Percentiles rank a stretch among this genome's conserved stretches.
Evolutionary conservation across 1,140 invertebrate genomes (phyloP).

Genomic region (Lordiphosa stackelbergi): DNA sequence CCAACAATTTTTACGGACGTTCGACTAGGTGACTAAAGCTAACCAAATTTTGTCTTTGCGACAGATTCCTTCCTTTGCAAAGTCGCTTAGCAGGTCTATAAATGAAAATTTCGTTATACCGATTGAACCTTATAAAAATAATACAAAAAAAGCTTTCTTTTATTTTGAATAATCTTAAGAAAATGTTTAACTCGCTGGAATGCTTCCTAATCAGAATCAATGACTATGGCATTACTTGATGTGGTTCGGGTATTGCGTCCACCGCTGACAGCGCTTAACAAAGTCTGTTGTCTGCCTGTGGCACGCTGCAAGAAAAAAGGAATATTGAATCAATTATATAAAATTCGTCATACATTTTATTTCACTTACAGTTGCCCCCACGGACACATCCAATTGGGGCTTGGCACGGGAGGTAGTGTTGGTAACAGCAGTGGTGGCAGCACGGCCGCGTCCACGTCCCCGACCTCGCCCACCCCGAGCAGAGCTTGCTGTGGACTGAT

Average conservation of each 20-base stretch:
- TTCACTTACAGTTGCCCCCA: conserved; percentile 22
- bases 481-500: neutral
- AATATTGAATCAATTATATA: neutral
- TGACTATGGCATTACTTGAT: too few species aligned
- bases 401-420: conserved; percentile 17
- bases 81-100: too few species aligned
- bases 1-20: too few species aligned
- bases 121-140: too few species aligned
- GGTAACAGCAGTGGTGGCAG: conserved; percentile 5
- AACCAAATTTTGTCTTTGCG: too few species aligned
- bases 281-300: conserved; percentile 14
- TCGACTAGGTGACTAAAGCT: too few species aligned
- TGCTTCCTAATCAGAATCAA: too few species aligned
- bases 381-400: conserved; percentile 37
- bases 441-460: conserved; percentile 22
- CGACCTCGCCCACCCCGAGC: conserved; percentile 18
- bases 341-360: neutral
- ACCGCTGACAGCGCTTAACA: conserved; percentile 17
- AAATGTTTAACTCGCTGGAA: too few species aligned
- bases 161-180: too few species aligned
- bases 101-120: too few species aligned
- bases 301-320: conserved; percentile 21
- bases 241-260: neutral
- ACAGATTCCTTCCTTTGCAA: too few species aligned
- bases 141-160: too few species aligned